Conservation (phyloP, 2,797 vertebrate genomes). For the Streptopelia turtur region DNA sequence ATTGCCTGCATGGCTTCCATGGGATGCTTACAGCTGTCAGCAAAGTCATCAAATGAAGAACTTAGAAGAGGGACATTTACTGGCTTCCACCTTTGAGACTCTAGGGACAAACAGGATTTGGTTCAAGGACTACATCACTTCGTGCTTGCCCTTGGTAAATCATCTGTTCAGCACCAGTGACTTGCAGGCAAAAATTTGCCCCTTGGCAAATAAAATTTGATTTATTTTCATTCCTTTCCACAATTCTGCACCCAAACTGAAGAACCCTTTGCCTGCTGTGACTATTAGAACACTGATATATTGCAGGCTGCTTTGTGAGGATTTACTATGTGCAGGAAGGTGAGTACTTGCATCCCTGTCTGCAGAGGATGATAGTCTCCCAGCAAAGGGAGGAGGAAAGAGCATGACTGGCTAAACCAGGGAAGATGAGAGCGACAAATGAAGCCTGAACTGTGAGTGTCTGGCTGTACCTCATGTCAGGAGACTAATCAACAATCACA, state of each 20-base stretch:
- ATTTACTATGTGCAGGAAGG: slow-evolving; percentile 1
- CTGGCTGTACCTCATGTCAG: background rate
- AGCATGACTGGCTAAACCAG: background rate
- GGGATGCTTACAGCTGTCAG: background rate
- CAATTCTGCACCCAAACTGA: background rate
- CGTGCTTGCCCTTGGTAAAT: background rate
- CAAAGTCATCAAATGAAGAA: background rate
- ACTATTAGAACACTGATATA: background rate
- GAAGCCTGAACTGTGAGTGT: background rate
- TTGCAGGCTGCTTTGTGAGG: background rate
- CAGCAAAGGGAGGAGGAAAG: background rate
- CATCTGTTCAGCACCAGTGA: slow-evolving; percentile 26
- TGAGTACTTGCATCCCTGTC: background rate
- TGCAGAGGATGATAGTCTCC: background rate
- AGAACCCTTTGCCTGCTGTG: background rate
- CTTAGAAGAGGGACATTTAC: background rate
- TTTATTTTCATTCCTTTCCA: slow-evolving; percentile 46
- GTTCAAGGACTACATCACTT: slow-evolving; percentile 9
- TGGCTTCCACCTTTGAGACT: background rate
- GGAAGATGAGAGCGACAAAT: background rate
- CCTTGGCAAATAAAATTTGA: slow-evolving; percentile 31
- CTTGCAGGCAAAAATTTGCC: slow-evolving; percentile 33
- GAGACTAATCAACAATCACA: background rate
- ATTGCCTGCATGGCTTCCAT: background rate
- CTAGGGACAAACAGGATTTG: background rate